Evolutionary conservation across 2,888 invertebrate genomes (phyloP), one percentile per base, ranked within the genome.

Genomic region (Dicyrtomina minuta): DNA sequence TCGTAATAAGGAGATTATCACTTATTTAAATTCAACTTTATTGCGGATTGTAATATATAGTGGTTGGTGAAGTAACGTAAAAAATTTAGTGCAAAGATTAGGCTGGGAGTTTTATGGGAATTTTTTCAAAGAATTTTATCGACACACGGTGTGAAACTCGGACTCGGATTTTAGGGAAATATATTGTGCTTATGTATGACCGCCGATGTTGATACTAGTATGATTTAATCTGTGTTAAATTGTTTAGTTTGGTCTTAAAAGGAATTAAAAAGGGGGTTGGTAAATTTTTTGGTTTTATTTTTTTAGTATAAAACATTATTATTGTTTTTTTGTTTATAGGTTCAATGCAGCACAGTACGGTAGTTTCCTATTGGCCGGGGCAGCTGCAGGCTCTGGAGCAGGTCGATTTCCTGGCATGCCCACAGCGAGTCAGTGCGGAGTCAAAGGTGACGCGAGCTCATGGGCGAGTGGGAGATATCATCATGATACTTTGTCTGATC

Each of bases 291-390:
- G n/a, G n/a, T n/a, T n/a, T n/a, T n/a, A n/a, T n/a, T n/a, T n/a
- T n/a, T n/a, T n/a, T n/a, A n/a, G n/a, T n/a, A n/a, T n/a, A n/a
- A n/a, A n/a, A n/a, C n/a, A n/a, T n/a, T n/a, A n/a, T 60, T 60
- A 27, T 60, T 24, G 20, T 51, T 56, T 10, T 10, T 55, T 5
- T 26, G 33, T 22, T 39, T 53, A 13, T 49, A 78, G 78, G 65
- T 78, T 78, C 69, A 77, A 77, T 66, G 77, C 77, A 51, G 75
- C 75, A 61, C 78, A 78, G 70, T 78, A 78, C 61, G 75, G 78
- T 33, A 76, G 75, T 70, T 76, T 78, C 58, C 59, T 78, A 17
- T 71, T 78, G 44, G 77, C 76, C 41, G 74, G 74, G 20, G 74
- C 76, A 4, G 74, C 74, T 1, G 74, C 77, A n/a, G 70, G 74